Evolutionary conservation across 2,797 vertebrate species (phyloP).

Genomic region (Muscicapa comitata): DNA sequence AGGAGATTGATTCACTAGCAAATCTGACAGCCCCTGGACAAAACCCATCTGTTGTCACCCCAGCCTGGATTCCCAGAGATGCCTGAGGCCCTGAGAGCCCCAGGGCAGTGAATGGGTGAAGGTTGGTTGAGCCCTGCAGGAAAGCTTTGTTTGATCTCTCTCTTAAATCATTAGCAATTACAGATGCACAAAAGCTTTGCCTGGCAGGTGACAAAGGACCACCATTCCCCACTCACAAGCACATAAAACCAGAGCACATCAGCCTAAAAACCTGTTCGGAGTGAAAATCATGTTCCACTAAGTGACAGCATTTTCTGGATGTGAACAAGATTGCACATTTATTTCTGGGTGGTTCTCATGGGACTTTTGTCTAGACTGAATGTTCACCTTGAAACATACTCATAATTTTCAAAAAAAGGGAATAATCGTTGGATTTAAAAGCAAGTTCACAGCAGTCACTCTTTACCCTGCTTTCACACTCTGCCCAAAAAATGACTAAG

Average conservation of each 20-base stretch:
- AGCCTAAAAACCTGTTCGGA: background rate
- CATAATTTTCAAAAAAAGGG: background rate
- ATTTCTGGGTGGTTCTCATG: background rate
- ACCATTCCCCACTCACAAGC: background rate
- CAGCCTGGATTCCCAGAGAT: background rate
- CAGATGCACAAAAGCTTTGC: background rate
- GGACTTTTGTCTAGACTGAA: background rate
- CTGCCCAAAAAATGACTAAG: background rate
- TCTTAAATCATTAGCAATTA: background rate
- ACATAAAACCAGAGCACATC: background rate
- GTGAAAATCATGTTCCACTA: background rate
- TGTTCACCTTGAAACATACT: background rate
- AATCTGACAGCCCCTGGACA: background rate
- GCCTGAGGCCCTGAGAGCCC: background rate
- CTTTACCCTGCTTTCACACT: background rate
- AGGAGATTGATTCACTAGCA: background rate
- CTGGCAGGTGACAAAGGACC: background rate
- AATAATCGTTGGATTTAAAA: background rate
- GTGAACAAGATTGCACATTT: background rate
- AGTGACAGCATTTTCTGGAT: background rate
- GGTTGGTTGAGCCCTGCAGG: background rate
- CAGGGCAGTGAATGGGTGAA: background rate
- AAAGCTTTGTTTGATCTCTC: background rate
- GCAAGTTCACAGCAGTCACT: background rate
- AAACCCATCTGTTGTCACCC: background rate